phyloP scores from a whole-genome alignment of 2,888 invertebrate species.

The Crossocerus cetratus region DNA sequence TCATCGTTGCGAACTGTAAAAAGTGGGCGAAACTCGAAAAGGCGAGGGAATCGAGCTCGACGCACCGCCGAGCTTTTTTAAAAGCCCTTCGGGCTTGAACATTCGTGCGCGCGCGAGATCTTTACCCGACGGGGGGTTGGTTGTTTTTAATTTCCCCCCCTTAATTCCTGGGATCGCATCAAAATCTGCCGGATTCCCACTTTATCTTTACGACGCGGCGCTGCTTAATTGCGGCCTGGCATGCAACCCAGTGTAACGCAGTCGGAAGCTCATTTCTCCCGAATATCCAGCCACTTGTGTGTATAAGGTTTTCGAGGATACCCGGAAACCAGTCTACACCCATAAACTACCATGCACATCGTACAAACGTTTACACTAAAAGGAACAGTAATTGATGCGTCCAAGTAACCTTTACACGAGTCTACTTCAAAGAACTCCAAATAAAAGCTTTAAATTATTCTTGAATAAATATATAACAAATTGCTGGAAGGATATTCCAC shows the following conservation, averaged over 20 bases:
- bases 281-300: neutral
- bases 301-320: too few relatives aligned
- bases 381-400: too few relatives aligned
- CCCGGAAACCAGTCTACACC: too few relatives aligned
- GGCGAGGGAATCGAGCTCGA: neutral
- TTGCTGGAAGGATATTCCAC: too few relatives aligned
- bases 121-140: neutral
- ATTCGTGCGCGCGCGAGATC: neutral
- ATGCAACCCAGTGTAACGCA: neutral
- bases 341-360: too few relatives aligned
- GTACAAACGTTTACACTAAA: too few relatives aligned
- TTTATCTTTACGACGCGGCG: neutral
- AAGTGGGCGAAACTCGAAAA: slow-evolving; percentile 6
- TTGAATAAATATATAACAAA: too few relatives aligned
- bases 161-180: neutral
- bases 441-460: too few relatives aligned
- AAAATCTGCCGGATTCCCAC: neutral
- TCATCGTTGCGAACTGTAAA: neutral
- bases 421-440: too few relatives aligned
- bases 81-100: too few relatives aligned
- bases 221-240: neutral
- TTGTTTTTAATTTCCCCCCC: neutral
- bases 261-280: neutral
- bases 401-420: too few relatives aligned
- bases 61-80: slow-evolving; percentile 14